Evolutionary conservation across 2,113 vertebrate species (phyloP).

Genomic region (Thalassarche chlororhynchos): DNA sequence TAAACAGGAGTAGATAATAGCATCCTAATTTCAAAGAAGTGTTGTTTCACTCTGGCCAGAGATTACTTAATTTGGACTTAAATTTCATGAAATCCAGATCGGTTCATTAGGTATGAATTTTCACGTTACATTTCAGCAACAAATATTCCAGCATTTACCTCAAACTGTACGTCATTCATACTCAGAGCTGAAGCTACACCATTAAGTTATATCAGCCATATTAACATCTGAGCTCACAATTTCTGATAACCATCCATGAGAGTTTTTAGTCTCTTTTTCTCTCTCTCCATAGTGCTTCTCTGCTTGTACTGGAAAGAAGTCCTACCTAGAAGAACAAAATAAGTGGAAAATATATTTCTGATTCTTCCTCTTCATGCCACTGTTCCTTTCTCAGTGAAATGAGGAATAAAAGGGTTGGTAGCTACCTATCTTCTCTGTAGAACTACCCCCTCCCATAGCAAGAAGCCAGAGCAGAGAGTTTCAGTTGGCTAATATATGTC

Average conservation of each 20-base stretch:
- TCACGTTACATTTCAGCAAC: not conserved
- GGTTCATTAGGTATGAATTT: not conserved
- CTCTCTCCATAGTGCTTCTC: not conserved
- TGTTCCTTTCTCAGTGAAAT: not conserved
- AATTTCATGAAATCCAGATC: not conserved
- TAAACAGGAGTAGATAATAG: not conserved
- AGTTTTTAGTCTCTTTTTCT: not conserved
- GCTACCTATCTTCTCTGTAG: not conserved
- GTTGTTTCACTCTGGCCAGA: not conserved
- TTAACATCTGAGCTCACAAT: not conserved
- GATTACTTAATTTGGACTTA: not conserved
- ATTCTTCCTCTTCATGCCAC: not conserved
- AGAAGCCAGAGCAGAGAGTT: not conserved
- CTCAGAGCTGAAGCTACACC: not conserved
- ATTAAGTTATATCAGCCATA: not conserved
- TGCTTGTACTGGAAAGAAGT: not conserved
- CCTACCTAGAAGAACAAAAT: not conserved
- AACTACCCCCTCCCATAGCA: not conserved
- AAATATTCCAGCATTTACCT: not conserved
- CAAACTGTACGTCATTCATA: not conserved
- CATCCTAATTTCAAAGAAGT: not conserved
- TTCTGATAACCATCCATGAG: not conserved
- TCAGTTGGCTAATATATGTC: not conserved
- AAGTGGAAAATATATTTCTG: not conserved
- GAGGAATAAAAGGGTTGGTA: not conserved